Base-by-base conservation (phyloP, 1,140 invertebrate genomes). In the Cylas formicarius region DNA sequence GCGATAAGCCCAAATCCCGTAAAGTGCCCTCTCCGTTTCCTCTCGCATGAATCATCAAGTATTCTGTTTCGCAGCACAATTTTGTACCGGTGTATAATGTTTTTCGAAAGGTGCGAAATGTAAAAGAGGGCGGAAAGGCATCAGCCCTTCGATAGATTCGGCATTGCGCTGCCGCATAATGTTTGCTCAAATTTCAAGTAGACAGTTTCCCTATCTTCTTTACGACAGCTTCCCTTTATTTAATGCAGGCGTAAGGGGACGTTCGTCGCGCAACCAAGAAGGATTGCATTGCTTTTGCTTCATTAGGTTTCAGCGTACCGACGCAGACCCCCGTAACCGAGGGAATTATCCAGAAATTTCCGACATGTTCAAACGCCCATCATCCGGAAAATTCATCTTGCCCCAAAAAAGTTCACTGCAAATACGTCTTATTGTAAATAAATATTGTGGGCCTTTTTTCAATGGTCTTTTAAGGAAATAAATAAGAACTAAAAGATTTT, bases 201-300 rank as follows among this genome's bases (percentile, higher is more conserved):
- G 32, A 44, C 14, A 34, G 26, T 44, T 35, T 44, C 40, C 13
- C 6, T 14, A 24, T 5, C 11, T 35, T 29, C 13, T 29, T 17
- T 27, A 10, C 14, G 18, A 31, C 31, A 4, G 13, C 10, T 40
- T 42, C 37, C 37, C 38, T 39, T 32, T 33, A 34, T 45, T 39
- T 41, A 48, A 31, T 48, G 37, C 37, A 48, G 20, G 37, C 29
- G 31, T 36, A 39, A 48, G 37, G 29, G 44, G n/a, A 6, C 35
- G 32, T 28, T 36, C 37, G 42, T 48, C 32, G 45, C 37, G 38
- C 37, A 41, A 32, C 23, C 45, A 48, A 41, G 45, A 48, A 48
- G 45, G 45, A 48, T 48, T 48, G 45, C 45, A 48, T 48, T 24
- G 31, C 45, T 48, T 48, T 48, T 48, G 38, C 29, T 41, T 48